Conservation (phyloP, 2,797 vertebrate species). For the Sternotherus odoratus region DNA sequence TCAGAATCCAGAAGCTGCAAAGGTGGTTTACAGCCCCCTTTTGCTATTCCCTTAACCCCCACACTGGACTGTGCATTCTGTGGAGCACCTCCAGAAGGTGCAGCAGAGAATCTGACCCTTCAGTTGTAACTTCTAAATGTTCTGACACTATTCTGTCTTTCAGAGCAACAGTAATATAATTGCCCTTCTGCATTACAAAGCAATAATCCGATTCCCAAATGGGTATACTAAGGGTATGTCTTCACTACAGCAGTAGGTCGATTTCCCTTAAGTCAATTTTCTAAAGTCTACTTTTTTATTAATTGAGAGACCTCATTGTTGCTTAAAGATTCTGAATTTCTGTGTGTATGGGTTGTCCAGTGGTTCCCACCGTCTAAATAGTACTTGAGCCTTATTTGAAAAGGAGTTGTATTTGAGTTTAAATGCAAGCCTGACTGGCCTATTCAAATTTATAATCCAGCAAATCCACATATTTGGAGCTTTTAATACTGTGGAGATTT, state of each 20-base stretch:
- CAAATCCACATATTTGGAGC: neutral
- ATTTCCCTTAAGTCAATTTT: no score
- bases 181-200: neutral
- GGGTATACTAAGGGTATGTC: neutral
- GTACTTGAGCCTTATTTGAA: neutral
- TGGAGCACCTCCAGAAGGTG: neutral
- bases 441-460: neutral
- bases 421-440: neutral
- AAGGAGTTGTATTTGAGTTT: neutral
- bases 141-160: neutral
- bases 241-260: no score
- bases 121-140: neutral
- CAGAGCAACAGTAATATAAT: neutral
- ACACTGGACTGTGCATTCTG: neutral
- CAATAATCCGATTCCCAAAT: constrained; percentile 14
- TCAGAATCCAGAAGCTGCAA: neutral
- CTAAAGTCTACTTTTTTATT: no score
- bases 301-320: neutral
- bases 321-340: neutral
- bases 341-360: neutral
- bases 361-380: neutral
- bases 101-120: neutral
- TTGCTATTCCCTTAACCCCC: neutral
- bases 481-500: neutral
- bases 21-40: neutral